A percentile compares a stretch with the other conserved stretches of the same genome.
Evolutionary conservation across 2,113 vertebrate species (phyloP).

Genomic region (Peromyscus polionotus): DNA sequence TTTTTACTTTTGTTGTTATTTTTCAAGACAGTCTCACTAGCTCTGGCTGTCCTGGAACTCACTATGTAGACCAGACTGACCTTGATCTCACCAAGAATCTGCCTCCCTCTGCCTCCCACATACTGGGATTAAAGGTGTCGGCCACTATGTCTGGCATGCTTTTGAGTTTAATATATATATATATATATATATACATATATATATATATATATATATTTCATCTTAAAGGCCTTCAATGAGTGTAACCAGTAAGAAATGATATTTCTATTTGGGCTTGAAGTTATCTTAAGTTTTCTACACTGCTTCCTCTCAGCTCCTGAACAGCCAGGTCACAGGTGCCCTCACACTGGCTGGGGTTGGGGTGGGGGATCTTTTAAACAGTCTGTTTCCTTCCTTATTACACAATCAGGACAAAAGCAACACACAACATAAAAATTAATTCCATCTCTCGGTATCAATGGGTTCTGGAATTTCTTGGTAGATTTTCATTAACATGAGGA

Average conservation of each 20-base stretch:
- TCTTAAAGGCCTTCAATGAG: neutral
- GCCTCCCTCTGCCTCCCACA: neutral
- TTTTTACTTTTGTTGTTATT: neutral
- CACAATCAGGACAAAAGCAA: slow-evolving; percentile 13
- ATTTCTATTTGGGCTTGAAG: neutral
- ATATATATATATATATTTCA: neutral
- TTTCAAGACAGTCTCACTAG: neutral
- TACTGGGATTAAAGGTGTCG: neutral
- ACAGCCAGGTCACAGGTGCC: neutral
- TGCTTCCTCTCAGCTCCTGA: neutral
- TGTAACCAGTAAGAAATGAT: neutral
- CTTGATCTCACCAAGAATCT: neutral
- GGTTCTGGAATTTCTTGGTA: neutral
- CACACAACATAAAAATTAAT: neutral
- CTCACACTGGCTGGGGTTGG: neutral
- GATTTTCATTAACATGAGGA: neutral
- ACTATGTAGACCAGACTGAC: neutral
- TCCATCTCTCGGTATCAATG: neutral
- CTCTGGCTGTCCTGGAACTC: neutral
- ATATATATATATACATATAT: too few relatives aligned
- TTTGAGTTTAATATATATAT: neutral
- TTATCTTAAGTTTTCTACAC: neutral
- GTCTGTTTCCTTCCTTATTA: slow-evolving; percentile 34
- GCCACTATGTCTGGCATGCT: neutral
- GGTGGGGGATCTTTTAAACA: neutral